Evolutionary conservation across 2,113 vertebrate species (phyloP).

Genomic region (Crotalus tigris): DNA sequence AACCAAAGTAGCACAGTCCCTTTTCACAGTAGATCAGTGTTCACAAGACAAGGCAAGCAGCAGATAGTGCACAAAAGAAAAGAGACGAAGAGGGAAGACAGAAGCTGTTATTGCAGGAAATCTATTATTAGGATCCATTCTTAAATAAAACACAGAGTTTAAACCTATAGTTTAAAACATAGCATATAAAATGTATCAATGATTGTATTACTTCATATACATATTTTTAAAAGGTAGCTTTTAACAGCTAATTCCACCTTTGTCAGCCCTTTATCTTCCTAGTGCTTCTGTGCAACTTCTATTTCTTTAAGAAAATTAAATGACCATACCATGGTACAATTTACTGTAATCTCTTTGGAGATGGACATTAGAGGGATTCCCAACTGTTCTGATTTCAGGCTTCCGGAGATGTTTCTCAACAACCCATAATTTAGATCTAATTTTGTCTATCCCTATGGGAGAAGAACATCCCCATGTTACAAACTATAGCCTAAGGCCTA

Average conservation of each 20-base stretch:
- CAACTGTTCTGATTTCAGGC: neutral
- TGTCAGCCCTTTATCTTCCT: neutral
- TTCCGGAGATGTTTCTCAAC: slow-evolving; percentile 1
- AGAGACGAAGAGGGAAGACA: neutral
- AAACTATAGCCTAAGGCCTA: neutral
- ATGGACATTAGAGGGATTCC: neutral
- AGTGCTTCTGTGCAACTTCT: neutral
- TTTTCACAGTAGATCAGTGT: neutral
- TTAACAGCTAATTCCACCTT: neutral
- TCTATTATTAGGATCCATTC: neutral
- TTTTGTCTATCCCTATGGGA: slow-evolving; percentile 15
- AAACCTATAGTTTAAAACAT: neutral
- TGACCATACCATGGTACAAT: neutral
- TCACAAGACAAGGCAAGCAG: neutral
- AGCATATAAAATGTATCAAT: neutral
- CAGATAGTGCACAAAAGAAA: neutral
- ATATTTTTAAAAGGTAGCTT: neutral
- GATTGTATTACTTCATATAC: neutral
- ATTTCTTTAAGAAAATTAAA: neutral
- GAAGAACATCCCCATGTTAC: slow-evolving; percentile 1
- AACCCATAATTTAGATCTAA: neutral
- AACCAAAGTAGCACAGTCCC: neutral
- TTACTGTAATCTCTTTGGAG: neutral
- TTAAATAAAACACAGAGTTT: neutral
- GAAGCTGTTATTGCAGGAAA: neutral